Base-by-base conservation (phyloP, 2,797 vertebrate species). In the Thamnophis elegans region DNA sequence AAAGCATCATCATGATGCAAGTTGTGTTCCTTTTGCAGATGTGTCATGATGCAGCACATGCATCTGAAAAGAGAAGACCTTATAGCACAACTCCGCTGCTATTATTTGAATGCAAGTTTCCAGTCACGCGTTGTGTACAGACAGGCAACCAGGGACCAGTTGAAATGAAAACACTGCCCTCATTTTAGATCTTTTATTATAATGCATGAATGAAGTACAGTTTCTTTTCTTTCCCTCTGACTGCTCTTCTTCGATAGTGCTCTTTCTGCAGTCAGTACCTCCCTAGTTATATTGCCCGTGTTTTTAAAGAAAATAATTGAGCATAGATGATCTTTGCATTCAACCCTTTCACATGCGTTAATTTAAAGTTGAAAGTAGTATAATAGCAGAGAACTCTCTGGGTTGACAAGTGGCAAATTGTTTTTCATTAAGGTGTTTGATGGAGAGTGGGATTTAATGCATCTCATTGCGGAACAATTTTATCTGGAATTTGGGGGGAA, bases 251-350 rank as follows among this genome's bases (percentile, higher is more conserved):
- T 87, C 55, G 28, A 87, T 7, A 91, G 14, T 0, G 0, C 36
- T 88, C 59, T 91, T 91, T 88, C 36, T 56, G 59, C 26, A 32
- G 26, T 68, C 54, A 82, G 65, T 47, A 53, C 20, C 28, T 92
- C 13, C 53, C 58, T 91, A n/a, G 53, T 12, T 47, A 91, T 94
- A 28, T n/a, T 36, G 25, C 68, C 32, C 22, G 91, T 93, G 90
- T 88, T 5, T 5, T 4, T 11, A 5, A 1, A 16, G 59, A 1
- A 51, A 32, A 87, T 65, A 60, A 92, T 85, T 28, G 14, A 91
- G 62, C 82, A 93, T 82, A 22, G 2, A 4, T 12, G 13, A 51
- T 58, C 18, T 88, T 36, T 55, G 26, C 56, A 58, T 58, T 42
- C 42, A 89, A 9, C 18, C 51, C 32, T 47, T 78, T 88, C 4